Evolutionary conservation across 2,888 invertebrate genomes (phyloP).

Genomic region (Keiferia lycopersicella): DNA sequence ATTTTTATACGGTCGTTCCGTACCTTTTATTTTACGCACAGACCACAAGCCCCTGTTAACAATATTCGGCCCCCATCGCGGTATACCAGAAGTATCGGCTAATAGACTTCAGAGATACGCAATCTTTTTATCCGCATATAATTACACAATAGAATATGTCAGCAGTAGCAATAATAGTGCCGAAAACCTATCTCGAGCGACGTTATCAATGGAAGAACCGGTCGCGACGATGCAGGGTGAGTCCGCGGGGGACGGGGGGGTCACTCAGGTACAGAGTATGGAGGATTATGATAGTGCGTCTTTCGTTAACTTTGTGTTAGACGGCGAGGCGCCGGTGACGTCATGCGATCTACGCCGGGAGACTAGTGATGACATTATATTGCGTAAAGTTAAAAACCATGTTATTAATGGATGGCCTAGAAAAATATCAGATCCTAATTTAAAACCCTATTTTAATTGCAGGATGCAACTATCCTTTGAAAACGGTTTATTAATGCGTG

Average conservation of each 20-base stretch:
- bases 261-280: too few species aligned
- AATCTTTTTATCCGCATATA: conserved; percentile 38
- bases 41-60: too few species aligned
- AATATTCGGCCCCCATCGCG: conserved; percentile 12
- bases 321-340: conserved; percentile 29
- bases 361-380: conserved; percentile 28
- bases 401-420: conserved; percentile 32
- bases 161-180: conserved; percentile 28
- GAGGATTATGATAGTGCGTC: conserved; percentile 24
- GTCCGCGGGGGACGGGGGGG: not conserved
- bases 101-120: conserved; percentile 40
- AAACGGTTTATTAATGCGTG: conserved; percentile 23
- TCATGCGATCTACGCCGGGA: conserved; percentile 25
- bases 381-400: conserved; percentile 27
- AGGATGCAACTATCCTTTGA: conserved; percentile 26
- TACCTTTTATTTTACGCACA: too few species aligned
- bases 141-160: conserved; percentile 40
- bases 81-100: conserved; percentile 20
- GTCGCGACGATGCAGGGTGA: not conserved
- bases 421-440: conserved; percentile 23
- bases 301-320: conserved; percentile 31
- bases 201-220: not conserved
- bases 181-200: conserved; percentile 34
- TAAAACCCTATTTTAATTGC: conserved; percentile 32
- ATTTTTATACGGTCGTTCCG: too few species aligned